Evolutionary conservation across 2,113 vertebrate genomes (phyloP), one percentile per base, ranked within the genome.

Genomic region (Nanorana parkeri): DNA sequence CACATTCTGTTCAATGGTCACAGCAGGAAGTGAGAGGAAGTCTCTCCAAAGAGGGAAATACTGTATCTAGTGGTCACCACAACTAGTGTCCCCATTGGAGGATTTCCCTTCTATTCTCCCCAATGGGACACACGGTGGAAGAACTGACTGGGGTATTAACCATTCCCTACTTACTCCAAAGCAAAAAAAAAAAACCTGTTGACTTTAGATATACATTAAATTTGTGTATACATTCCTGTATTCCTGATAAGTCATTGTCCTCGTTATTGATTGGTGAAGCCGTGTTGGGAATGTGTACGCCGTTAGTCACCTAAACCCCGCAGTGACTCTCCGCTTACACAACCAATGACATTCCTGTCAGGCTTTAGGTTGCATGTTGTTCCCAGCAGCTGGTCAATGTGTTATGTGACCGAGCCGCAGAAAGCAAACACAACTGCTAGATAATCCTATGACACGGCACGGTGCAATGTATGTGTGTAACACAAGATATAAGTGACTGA

Each of bases 281-380:
- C 26, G 7, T 26, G 7, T 13, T 7, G 28, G 19, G 26, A 28
- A 47, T 20, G 26, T 47, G 11, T 19, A 17, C 10, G 11, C 16
- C 10, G 20, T 41, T 21, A 68, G 26, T 68, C 19, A 36, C 32
- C n/a, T 68, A 68, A 60, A 8, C 55, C 55, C 52, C 32, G 29
- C 24, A 58, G 17, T 80, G 66, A 79, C 77, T 79, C 36, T 63
- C 28, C 41, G 20, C 36, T 60, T 17, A 47, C 29, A 61, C 24
- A 36, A 21, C n/a, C 58, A 64, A 64, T 64, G 23, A 76, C 54
- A 72, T 72, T 55, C 17, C 24, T 24, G 21, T 4, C 60, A 15
- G 2, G 19, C 17, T 17, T 54, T 20, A 17, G 0, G 7, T 55
- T 66, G 28, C 41, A 78, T 28, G 61, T 51, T 32, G 28, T 58